These are phyloP conservation scores for Drosophila nannoptera DNA, from an alignment of 1,140 invertebrate genomes.

Conservation along the genomic window DNA sequence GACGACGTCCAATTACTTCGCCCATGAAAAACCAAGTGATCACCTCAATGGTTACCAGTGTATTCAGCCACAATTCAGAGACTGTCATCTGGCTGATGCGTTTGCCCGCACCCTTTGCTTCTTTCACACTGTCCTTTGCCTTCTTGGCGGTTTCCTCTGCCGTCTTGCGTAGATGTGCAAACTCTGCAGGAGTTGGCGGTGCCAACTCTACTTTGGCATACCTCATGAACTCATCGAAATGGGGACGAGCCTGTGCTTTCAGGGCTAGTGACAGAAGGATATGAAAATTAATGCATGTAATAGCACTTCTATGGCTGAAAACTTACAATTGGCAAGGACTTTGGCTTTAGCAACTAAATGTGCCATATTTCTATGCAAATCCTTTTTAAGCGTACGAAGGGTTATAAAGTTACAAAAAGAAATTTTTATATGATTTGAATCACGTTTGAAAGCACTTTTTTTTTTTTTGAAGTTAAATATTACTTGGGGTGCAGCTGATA, in stretches of 20 bases:
- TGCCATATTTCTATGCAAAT: conserved; percentile 43
- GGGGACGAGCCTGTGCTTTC: conserved; percentile 83
- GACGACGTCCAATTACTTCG: conserved; percentile 96
- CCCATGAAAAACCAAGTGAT: conserved; percentile 97
- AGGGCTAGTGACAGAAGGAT: conserved; percentile 79
- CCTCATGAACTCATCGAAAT: conserved; percentile 87
- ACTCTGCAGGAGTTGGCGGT: conserved; percentile 91
- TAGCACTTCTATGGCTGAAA: too few species aligned
- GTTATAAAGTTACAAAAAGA: background rate
- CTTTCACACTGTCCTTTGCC: conserved; percentile 82
- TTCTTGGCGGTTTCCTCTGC: conserved; percentile 85
- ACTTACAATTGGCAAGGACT: conserved; percentile 18
- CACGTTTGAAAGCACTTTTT: conserved; percentile 20
- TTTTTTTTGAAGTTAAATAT: conserved; percentile 1
- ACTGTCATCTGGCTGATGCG: conserved; percentile 90
- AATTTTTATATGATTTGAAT: conserved; percentile 3
- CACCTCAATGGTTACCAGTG: conserved; percentile 92
- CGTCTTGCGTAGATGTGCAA: conserved; percentile 87
- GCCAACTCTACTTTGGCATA: conserved; percentile 95
- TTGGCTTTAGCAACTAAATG: conserved; percentile 45
- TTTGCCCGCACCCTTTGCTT: conserved; percentile 80
- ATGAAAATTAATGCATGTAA: background rate
- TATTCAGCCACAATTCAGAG: conserved; percentile 92
- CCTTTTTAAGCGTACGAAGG: background rate
- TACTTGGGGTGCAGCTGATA: conserved; percentile 2